Conservation (phyloP, 1,140 invertebrate genomes). For the Neuroterus valhalla region DNA sequence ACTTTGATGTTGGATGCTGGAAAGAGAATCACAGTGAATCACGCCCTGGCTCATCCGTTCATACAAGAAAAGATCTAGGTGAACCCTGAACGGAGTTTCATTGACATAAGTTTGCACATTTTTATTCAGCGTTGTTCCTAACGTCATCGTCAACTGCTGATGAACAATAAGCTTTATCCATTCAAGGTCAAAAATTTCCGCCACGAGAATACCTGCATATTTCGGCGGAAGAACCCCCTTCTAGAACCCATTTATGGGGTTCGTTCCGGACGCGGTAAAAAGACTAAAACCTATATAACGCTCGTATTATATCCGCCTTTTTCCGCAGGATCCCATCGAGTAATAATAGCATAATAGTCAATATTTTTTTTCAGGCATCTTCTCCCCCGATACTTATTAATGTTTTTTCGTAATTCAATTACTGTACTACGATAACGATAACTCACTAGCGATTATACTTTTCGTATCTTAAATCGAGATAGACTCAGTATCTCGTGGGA, state of each 20-base stretch:
- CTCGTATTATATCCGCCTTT: not conserved
- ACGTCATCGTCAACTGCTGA: constrained; percentile 8
- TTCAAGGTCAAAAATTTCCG: not conserved
- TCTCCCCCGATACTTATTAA: not conserved
- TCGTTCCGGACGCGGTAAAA: not conserved
- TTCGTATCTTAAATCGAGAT: constrained; percentile 11
- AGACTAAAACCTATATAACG: not conserved
- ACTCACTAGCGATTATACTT: constrained; percentile 8
- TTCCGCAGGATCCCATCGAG: constrained; percentile 1
- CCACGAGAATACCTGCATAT: constrained; percentile 11
- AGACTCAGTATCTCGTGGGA: constrained; percentile 34
- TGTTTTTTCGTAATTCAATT: constrained; percentile 17
- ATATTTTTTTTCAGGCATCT: not conserved
- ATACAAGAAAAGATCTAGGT: constrained; percentile 92
- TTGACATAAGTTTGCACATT: constrained; percentile 17
- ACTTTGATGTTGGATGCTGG: constrained; percentile 94
- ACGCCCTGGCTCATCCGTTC: constrained; percentile 96
- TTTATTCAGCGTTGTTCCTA: constrained; percentile 9
- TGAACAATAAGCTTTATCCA: constrained; percentile 15
- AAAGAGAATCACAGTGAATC: constrained; percentile 94
- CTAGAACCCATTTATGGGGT: not conserved
- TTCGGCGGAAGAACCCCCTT: constrained; percentile 2
- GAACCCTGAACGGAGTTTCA: constrained; percentile 57
- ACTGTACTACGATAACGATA: constrained; percentile 27
- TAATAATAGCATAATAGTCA: constrained; percentile 7